These are phyloP conservation scores for Choloepus didactylus DNA, from an alignment of 2,797 vertebrate genomes.

Conservation along the genomic window DNA sequence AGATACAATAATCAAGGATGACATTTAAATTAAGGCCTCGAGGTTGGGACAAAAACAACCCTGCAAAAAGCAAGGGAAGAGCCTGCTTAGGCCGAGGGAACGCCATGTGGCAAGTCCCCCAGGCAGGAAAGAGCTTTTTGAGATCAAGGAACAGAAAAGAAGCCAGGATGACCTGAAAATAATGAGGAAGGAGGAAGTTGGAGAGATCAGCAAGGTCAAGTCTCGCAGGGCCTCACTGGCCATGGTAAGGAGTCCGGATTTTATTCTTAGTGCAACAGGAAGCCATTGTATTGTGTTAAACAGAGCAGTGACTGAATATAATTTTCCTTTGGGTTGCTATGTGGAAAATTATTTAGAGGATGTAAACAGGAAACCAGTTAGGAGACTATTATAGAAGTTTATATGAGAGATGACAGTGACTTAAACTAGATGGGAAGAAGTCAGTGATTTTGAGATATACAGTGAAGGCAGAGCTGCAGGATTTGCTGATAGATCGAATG, in stretches of 20 bases:
- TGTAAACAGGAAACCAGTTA: neutral
- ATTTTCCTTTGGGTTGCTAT: neutral
- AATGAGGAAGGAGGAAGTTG: neutral
- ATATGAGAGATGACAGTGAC: neutral
- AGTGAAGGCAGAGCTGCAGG: neutral
- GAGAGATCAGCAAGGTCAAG: neutral
- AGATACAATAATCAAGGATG: neutral
- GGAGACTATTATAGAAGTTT: neutral
- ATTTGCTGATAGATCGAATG: neutral
- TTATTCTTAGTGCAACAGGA: neutral
- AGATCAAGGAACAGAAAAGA: neutral
- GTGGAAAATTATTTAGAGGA: neutral
- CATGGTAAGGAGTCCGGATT: neutral
- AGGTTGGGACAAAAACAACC: neutral
- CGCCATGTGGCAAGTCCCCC: neutral
- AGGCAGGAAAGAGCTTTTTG: neutral
- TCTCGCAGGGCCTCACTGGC: neutral
- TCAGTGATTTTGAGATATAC: neutral
- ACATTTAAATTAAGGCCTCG: constrained; percentile 8
- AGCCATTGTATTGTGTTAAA: neutral
- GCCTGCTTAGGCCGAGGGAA: neutral
- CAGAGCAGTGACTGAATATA: neutral
- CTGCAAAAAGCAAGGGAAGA: neutral
- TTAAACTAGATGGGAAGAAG: neutral
- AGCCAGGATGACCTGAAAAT: too few species aligned